A percentile compares a stretch with the other conserved stretches of the same genome.
These are phyloP conservation scores for Agrypnus murinus DNA, from an alignment of 2,888 invertebrate genomes.

Conservation along the genomic window DNA sequence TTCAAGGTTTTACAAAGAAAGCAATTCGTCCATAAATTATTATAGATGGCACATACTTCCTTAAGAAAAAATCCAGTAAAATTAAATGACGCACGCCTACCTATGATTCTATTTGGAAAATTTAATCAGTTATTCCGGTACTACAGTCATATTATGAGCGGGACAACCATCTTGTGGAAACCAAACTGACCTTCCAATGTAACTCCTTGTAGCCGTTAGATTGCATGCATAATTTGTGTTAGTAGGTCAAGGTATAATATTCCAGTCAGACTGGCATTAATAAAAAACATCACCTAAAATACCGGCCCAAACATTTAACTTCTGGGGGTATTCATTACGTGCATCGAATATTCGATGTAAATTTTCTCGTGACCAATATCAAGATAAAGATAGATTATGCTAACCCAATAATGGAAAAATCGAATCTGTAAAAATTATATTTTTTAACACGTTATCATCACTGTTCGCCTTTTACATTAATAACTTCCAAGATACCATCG, in stretches of 20 bases:
- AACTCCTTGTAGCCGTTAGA: neutral
- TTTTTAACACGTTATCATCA: too few relatives aligned
- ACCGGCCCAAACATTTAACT: neutral
- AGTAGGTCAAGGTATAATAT: neutral
- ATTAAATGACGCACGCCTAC: too few relatives aligned
- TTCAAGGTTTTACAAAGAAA: too few relatives aligned
- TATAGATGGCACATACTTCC: too few relatives aligned
- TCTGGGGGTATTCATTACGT: neutral
- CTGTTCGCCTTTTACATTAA: too few relatives aligned
- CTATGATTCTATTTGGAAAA: too few relatives aligned
- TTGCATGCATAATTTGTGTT: neutral
- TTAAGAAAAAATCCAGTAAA: too few relatives aligned
- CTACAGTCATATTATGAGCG: neutral
- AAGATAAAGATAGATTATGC: neutral
- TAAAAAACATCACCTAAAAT: neutral
- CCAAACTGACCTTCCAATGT: neutral
- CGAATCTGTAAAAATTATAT: too few relatives aligned
- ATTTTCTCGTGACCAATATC: neutral
- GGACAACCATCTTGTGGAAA: neutral
- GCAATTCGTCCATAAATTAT: too few relatives aligned
- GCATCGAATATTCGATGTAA: neutral
- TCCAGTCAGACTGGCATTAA: neutral
- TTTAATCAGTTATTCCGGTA: too few relatives aligned
- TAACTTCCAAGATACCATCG: too few relatives aligned
- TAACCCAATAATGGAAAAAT: neutral